phyloP scores from a whole-genome alignment of 2,888 invertebrate species.

The Strigamia maritima region DNA sequence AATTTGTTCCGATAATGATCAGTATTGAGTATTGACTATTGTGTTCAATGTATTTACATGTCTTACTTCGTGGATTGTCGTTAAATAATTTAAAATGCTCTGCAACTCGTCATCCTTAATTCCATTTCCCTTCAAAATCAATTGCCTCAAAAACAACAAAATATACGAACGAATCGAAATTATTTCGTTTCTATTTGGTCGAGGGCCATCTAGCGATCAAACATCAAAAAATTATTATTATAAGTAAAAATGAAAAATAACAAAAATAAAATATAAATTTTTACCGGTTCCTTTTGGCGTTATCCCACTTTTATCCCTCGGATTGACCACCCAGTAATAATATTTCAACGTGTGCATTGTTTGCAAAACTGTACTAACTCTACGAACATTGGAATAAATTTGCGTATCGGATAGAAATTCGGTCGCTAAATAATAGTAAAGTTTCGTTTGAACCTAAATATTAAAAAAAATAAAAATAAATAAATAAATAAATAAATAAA shows the following conservation, averaged over 20 bases:
- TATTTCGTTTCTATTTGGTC: slow-evolving; percentile 92
- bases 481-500: background rate
- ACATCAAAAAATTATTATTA: background rate
- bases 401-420: slow-evolving; percentile 97
- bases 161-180: slow-evolving; percentile 92
- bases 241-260: background rate
- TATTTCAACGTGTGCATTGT: slow-evolving; percentile 98
- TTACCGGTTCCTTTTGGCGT: slow-evolving; percentile 90
- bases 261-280: too few relatives aligned
- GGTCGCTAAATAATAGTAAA: slow-evolving; percentile 97
- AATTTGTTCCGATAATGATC: too few relatives aligned
- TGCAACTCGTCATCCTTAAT: slow-evolving; percentile 98
- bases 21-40: too few relatives aligned
- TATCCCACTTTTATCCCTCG: slow-evolving; percentile 89
- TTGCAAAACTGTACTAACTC: slow-evolving; percentile 95
- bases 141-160: slow-evolving; percentile 88
- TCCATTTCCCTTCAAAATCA: slow-evolving; percentile 94
- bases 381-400: slow-evolving; percentile 91
- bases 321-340: slow-evolving; percentile 98
- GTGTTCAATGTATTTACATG: too few relatives aligned
- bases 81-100: slow-evolving; percentile 94
- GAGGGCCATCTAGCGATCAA: slow-evolving; percentile 67
- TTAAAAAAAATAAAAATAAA: background rate
- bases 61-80: slow-evolving; percentile 93
- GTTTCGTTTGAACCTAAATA: slow-evolving; percentile 66